phyloP scores from a whole-genome alignment of 1,140 invertebrate genomes.

The Ruditapes philippinarum region DNA sequence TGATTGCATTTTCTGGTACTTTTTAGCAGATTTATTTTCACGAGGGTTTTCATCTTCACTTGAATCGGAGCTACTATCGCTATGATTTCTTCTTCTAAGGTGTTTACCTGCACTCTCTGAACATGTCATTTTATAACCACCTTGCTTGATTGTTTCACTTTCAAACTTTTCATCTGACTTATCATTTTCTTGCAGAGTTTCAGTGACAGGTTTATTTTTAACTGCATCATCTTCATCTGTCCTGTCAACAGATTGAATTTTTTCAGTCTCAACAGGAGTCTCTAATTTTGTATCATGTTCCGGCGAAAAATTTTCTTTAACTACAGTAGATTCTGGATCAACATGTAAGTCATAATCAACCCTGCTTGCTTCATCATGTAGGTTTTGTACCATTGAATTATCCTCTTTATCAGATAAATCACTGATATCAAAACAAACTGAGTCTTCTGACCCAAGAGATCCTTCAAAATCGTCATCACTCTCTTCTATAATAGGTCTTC shows the following conservation, averaged over 20 bases:
- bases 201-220: too few species aligned
- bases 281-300: background rate
- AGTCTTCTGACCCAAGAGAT: conserved; percentile 30
- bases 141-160: background rate
- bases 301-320: background rate
- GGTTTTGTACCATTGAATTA: too few species aligned
- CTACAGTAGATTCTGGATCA: background rate
- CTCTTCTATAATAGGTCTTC: background rate
- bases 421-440: background rate
- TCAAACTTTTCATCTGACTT: too few species aligned
- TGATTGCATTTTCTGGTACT: background rate
- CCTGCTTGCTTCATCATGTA: background rate
- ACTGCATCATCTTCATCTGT: background rate
- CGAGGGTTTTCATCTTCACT: conserved; percentile 17
- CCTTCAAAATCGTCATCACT: conserved; percentile 25
- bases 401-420: background rate
- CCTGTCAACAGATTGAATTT: background rate
- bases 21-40: background rate
- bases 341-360: background rate
- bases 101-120: background rate
- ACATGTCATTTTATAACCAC: background rate
- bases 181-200: background rate
- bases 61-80: background rate
- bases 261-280: background rate
- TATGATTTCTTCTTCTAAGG: background rate